A percentile compares a stretch with the other conserved stretches of the same genome.
Evolutionary conservation across 2,797 vertebrate genomes (phyloP).

Genomic region (Falco concolor): DNA sequence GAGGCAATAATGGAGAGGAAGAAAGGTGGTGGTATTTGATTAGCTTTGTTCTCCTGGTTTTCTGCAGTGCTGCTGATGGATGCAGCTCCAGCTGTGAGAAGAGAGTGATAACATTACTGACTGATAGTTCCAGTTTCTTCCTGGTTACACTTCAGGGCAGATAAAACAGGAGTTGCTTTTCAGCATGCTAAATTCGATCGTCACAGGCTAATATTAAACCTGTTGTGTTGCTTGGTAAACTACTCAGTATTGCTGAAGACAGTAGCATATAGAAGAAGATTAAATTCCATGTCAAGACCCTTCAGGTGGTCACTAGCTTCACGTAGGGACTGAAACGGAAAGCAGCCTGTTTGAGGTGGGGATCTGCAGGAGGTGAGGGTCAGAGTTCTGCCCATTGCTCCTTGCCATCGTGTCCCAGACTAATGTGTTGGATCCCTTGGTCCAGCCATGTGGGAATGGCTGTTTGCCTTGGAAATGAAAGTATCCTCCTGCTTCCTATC

Average conservation of each 20-base stretch:
- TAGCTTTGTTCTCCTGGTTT: slow-evolving; percentile 1
- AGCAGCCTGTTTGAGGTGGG: accelerated
- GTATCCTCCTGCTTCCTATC: background rate
- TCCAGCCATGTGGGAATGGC: background rate
- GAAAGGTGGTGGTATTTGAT: slow-evolving; percentile 56
- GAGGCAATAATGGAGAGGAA: slow-evolving; percentile 10
- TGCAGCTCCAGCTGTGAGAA: background rate
- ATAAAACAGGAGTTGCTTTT: background rate
- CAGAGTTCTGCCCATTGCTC: background rate
- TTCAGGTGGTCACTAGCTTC: background rate
- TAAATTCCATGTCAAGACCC: background rate
- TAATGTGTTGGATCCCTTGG: background rate
- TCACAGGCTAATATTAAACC: background rate
- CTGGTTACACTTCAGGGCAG: background rate
- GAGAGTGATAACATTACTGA: background rate
- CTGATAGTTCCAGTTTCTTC: background rate
- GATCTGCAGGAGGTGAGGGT: background rate
- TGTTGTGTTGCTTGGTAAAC: background rate
- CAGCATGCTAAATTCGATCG: background rate
- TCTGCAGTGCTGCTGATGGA: background rate
- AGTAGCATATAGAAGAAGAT: background rate
- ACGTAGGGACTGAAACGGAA: background rate
- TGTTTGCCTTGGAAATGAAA: background rate
- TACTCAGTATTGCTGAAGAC: background rate
- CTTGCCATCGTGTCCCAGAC: background rate